phyloP scores from a whole-genome alignment of 2,888 invertebrate genomes.

The Epinotia nisella region DNA sequence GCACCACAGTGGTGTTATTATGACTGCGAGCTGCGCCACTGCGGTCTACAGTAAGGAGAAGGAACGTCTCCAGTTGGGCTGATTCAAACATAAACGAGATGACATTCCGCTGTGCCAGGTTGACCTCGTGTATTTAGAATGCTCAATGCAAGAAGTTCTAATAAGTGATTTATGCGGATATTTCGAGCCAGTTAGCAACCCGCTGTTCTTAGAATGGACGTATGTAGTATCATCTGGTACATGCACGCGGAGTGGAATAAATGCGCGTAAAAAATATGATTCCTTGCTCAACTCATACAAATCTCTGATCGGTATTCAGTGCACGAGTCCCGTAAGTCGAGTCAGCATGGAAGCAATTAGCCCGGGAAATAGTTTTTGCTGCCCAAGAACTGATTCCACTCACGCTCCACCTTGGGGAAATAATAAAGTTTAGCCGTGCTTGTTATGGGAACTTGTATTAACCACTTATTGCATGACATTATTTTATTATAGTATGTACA shows the following conservation, averaged over 20 bases:
- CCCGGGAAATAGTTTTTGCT: constrained; percentile 57
- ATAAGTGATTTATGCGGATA: too few species aligned
- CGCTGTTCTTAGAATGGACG: too few species aligned
- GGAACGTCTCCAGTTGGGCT: too few species aligned
- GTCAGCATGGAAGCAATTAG: constrained; percentile 57
- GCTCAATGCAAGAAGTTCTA: too few species aligned
- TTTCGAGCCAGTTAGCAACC: too few species aligned
- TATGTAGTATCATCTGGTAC: neutral
- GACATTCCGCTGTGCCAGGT: too few species aligned
- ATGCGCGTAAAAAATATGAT: constrained; percentile 11
- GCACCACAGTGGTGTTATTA: too few species aligned
- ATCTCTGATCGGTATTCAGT: constrained; percentile 46
- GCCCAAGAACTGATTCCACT: constrained; percentile 52
- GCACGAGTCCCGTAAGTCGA: constrained; percentile 46
- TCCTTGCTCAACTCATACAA: constrained; percentile 24
- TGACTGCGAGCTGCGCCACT: too few species aligned
- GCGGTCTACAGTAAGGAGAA: too few species aligned
- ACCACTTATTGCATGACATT: constrained; percentile 43
- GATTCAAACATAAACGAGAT: too few species aligned
- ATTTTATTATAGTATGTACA: constrained; percentile 21
- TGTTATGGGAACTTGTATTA: constrained; percentile 51
- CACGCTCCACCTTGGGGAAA: constrained; percentile 53
- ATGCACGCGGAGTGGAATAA: neutral
- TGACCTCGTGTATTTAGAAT: too few species aligned
- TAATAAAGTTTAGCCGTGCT: constrained; percentile 50